Evolutionary conservation across 2,888 invertebrate species (phyloP), one percentile per base, ranked within the genome.

Genomic region (Myopa testacea): DNA sequence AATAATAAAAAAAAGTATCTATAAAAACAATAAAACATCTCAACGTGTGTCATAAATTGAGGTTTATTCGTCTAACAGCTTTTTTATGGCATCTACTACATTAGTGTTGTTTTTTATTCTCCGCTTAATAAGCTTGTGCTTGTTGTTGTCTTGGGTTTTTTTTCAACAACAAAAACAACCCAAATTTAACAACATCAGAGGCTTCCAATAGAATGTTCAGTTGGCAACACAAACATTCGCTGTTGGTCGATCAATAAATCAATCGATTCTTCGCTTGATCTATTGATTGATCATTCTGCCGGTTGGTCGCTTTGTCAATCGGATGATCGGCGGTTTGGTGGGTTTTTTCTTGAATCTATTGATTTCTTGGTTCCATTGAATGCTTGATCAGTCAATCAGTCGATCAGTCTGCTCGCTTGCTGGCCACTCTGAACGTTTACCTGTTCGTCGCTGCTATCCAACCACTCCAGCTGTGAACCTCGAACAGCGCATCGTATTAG

Each of bases 11-110:
- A 8, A 45, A 45, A 45, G 6, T 8, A 45, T 45, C 1, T 45
- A 45, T 8, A 45, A 45, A 45, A 45, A 45, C 6, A 45, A 45
- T 45, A 55, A 55, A 55, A 55, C 55, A 55, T 55, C 55, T 45
- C 45, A 73, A 62, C 60, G 50, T 62, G 73, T 73, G 73, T 73
- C 62, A 73, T 73, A 63, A 73, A 73, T 62, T 50, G 19, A 8
- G 62, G 6, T 62, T 63, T 50, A 19, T 45, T 73, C 62, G n/a
- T 74, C 65, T 74, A 50, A 50, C 50, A 65, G 50, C 26, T 34
- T 19, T 37, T 75, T 67, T 38, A 55, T 52, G n/a, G 37, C 67
- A n/a, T 50, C 60, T 50, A 45, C 19, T 12, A 52, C 38, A 8
- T n/a, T 63, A 6, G 5, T 55, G 1, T 16, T 55, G 26, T 63